These are phyloP conservation scores for Luperina nickerlii DNA, from an alignment of 2,888 invertebrate species.

Conservation along the genomic window DNA sequence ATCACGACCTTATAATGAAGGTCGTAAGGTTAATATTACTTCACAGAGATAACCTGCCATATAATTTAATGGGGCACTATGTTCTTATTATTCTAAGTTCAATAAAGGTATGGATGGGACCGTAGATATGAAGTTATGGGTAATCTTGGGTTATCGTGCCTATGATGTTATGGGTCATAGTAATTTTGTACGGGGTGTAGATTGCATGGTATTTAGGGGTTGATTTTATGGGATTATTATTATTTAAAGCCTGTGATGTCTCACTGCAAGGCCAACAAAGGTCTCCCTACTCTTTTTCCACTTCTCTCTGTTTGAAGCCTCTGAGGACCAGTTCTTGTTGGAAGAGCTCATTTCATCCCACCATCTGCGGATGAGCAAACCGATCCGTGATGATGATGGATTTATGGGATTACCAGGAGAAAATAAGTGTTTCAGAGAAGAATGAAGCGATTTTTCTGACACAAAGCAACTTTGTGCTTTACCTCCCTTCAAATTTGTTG, in stretches of 20 bases:
- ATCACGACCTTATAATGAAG: slow-evolving; percentile 61
- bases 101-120: slow-evolving; percentile 65
- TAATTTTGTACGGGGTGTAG: slow-evolving; percentile 10
- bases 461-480: neutral
- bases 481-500: too few relatives aligned
- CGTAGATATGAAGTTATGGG: slow-evolving; percentile 47
- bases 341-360: too few relatives aligned
- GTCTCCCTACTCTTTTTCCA: neutral
- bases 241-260: neutral
- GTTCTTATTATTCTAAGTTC: slow-evolving; percentile 68
- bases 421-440: neutral
- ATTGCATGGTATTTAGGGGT: neutral
- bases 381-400: too few relatives aligned
- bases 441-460: neutral
- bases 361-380: too few relatives aligned
- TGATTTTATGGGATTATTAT: neutral
- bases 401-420: neutral
- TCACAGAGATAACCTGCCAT: slow-evolving; percentile 57
- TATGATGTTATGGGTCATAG: slow-evolving; percentile 28
- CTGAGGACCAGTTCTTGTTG: too few relatives aligned
- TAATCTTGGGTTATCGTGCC: slow-evolving; percentile 43
- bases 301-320: neutral
- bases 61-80: slow-evolving; percentile 70
- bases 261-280: neutral
- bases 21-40: slow-evolving; percentile 63